Conservation (phyloP, 2,888 invertebrate species). For the Cheilosia grossa region DNA sequence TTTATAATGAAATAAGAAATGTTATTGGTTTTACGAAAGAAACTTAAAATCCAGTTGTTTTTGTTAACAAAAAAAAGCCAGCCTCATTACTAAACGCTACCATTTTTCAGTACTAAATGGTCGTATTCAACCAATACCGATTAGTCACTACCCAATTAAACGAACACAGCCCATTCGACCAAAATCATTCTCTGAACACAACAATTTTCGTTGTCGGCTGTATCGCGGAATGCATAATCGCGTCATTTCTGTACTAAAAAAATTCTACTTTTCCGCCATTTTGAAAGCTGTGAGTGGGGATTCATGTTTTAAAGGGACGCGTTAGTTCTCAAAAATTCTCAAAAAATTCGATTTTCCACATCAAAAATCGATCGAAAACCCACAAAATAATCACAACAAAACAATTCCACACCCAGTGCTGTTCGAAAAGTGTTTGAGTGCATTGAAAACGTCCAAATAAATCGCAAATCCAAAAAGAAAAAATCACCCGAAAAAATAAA, state of each 20-base stretch:
- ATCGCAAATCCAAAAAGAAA: conserved; percentile 58
- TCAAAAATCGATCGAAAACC: conserved; percentile 60
- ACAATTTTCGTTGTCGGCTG: conserved; percentile 32
- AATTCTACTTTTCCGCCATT: conserved; percentile 82
- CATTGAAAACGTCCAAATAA: conserved; percentile 67
- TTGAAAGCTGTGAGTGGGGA: conserved; percentile 83
- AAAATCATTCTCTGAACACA: conserved; percentile 44
- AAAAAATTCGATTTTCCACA: conserved; percentile 76
- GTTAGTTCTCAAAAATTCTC: conserved; percentile 81
- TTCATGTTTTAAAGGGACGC: conserved; percentile 81
- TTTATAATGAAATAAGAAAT: too few relatives aligned
- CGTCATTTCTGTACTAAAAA: conserved; percentile 83
- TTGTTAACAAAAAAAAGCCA: too few relatives aligned
- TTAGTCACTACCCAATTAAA: not conserved
- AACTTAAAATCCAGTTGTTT: too few relatives aligned
- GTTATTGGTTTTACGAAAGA: too few relatives aligned
- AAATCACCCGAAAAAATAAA: conserved; percentile 56
- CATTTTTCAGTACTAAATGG: conserved; percentile 35
- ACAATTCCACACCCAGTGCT: conserved; percentile 62
- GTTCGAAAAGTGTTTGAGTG: conserved; percentile 67
- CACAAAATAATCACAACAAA: conserved; percentile 55
- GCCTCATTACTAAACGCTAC: conserved; percentile 24
- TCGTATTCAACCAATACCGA: not conserved
- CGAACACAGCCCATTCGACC: conserved; percentile 5
- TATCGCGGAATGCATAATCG: conserved; percentile 77